A percentile compares a stretch with the other conserved stretches of the same genome.
Evolutionary conservation across 2,888 invertebrate genomes (phyloP).

Genomic region (Ophioninae sp.): DNA sequence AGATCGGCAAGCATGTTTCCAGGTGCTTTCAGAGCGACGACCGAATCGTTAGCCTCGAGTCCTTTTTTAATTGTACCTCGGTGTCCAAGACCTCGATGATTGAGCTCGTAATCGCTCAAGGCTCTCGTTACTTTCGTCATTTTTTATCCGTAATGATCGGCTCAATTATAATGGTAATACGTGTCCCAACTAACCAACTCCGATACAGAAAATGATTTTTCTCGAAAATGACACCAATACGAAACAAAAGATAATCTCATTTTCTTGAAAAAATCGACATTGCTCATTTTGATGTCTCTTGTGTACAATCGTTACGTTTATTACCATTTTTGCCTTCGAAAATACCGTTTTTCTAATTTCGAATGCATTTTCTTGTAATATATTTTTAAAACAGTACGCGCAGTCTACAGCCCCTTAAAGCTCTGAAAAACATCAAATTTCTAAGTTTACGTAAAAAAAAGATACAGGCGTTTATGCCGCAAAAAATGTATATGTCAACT

Average conservation of each 20-base stretch:
- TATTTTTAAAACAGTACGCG: not conserved
- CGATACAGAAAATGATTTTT: not conserved
- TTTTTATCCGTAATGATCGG: not conserved
- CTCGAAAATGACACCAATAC: not conserved
- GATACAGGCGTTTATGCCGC: too few relatives aligned
- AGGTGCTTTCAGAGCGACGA: slow-evolving; percentile 36
- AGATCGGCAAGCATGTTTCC: slow-evolving; percentile 42
- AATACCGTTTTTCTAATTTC: not conserved
- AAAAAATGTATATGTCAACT: too few relatives aligned
- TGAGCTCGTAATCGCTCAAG: slow-evolving; percentile 34
- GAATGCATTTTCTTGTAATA: not conserved
- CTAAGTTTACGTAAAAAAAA: too few relatives aligned
- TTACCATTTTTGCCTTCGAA: not conserved
- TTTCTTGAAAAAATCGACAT: not conserved
- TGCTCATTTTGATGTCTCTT: not conserved
- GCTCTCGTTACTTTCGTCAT: slow-evolving; percentile 12
- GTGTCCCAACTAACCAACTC: not conserved
- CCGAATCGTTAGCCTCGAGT: slow-evolving; percentile 17
- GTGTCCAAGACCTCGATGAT: not conserved
- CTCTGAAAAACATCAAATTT: too few relatives aligned
- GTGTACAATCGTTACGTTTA: not conserved
- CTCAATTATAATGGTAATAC: not conserved
- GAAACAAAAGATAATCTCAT: not conserved
- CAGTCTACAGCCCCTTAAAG: too few relatives aligned
- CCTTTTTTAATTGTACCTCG: slow-evolving; percentile 13